These are phyloP conservation scores for Mareca penelope DNA, from an alignment of 2,797 vertebrate species.

Conservation along the genomic window DNA sequence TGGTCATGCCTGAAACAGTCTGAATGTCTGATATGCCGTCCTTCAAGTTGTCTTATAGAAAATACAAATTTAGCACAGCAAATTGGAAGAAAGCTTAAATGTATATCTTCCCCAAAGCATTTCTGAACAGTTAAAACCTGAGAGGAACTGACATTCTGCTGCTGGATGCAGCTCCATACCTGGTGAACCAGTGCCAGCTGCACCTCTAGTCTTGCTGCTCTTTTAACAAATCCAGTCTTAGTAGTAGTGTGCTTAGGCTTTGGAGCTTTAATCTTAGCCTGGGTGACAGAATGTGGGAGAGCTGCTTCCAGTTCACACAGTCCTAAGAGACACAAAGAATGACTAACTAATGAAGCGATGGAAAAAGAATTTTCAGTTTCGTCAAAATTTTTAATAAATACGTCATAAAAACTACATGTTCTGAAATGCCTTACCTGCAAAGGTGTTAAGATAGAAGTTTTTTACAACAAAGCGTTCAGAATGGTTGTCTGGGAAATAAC, in stretches of 20 bases:
- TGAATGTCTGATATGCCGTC: neutral
- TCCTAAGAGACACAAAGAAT: constrained; percentile 73
- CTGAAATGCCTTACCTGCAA: constrained; percentile 82
- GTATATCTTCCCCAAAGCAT: neutral
- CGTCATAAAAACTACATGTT: neutral
- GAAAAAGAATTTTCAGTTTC: neutral
- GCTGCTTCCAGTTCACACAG: constrained; percentile 84
- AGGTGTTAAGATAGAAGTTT: constrained; percentile 83
- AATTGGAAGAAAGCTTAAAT: neutral
- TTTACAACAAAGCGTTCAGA: constrained; percentile 70
- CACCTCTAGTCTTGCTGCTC: constrained; percentile 70
- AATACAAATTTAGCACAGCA: neutral
- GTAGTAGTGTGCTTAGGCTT: constrained; percentile 73
- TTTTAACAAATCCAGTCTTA: constrained; percentile 72
- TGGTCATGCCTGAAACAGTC: neutral
- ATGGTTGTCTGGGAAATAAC: constrained; percentile 76
- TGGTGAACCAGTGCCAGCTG: constrained; percentile 81
- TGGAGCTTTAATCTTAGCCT: constrained; percentile 68
- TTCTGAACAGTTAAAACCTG: neutral
- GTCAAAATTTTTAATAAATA: neutral
- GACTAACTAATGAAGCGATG: neutral
- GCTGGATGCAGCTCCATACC: constrained; percentile 75
- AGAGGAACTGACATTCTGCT: neutral
- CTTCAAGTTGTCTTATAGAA: neutral
- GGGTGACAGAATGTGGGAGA: constrained; percentile 77